phyloP scores from a whole-genome alignment of 2,113 vertebrate genomes.

The Grantiella picta region DNA sequence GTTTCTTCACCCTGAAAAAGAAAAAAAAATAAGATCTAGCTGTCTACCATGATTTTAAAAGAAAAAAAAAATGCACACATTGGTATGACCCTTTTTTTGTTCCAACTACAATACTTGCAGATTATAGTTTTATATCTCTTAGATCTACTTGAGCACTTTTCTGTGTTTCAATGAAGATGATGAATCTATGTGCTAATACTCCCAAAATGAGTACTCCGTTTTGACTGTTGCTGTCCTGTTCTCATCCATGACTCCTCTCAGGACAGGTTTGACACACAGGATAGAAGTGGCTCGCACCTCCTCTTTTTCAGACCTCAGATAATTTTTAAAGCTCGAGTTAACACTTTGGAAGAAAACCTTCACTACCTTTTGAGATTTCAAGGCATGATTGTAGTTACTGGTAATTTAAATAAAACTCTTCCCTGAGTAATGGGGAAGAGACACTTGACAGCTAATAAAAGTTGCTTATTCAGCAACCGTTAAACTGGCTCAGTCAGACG shows the following conservation, averaged over 20 bases:
- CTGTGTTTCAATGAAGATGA: neutral
- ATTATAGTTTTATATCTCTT: neutral
- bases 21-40: fast-evolving
- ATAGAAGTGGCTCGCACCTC: neutral
- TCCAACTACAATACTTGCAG: neutral
- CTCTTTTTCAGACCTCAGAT: neutral
- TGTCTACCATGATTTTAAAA: neutral
- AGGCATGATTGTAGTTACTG: neutral
- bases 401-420: neutral
- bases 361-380: neutral
- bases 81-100: neutral
- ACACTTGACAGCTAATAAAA: neutral
- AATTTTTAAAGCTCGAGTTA: neutral
- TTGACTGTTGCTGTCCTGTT: neutral
- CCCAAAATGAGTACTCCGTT: neutral
- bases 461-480: neutral
- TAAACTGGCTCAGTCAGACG: neutral
- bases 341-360: neutral
- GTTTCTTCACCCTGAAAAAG: neutral
- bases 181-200: no score
- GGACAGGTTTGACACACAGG: neutral
- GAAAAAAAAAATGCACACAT: neutral
- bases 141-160: neutral
- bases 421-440: neutral
- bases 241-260: neutral